Percentiles rank a stretch among this genome's conserved stretches.
Conservation (phyloP, 2,113 vertebrate species). For the Pollachius pollachius region DNA sequence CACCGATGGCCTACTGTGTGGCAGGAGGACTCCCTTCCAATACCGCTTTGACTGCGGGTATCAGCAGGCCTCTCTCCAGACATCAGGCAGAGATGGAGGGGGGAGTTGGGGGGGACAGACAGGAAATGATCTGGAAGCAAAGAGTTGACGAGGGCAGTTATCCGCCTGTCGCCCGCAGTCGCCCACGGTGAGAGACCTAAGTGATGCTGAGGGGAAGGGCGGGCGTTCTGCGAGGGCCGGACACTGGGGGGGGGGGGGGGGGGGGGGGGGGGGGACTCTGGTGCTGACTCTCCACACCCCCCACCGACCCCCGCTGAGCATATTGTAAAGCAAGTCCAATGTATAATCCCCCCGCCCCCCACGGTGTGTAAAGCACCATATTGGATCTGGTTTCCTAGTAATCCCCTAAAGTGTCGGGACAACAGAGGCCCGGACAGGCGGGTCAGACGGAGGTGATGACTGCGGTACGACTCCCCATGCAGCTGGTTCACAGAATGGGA, state of each 20-base stretch:
- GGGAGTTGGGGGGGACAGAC: slow-evolving; percentile 34
- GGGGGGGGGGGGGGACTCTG: no score
- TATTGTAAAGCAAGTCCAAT: background rate
- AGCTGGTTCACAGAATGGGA: no score
- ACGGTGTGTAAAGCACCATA: no score
- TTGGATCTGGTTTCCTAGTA: no score
- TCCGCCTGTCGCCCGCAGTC: slow-evolving; percentile 45
- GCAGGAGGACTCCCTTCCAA: slow-evolving; percentile 30
- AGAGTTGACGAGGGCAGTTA: slow-evolving; percentile 46
- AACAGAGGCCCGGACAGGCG: no score
- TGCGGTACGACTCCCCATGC: no score
- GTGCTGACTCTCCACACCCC: no score
- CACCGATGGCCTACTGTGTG: slow-evolving; percentile 36
- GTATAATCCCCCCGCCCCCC: no score
- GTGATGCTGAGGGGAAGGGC: slow-evolving; percentile 46
- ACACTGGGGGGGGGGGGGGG: no score
- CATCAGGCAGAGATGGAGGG: slow-evolving; percentile 33
- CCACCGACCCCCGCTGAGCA: no score
- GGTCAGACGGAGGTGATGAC: no score
- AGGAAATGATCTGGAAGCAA: slow-evolving; percentile 40
- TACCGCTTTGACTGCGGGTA: slow-evolving; percentile 30
- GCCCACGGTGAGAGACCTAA: slow-evolving; percentile 32
- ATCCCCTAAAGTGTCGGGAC: no score
- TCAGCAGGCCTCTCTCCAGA: slow-evolving; percentile 47
- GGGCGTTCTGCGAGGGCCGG: slow-evolving; percentile 6